phyloP scores from a whole-genome alignment of 1,140 invertebrate species.

The Popillia japonica region DNA sequence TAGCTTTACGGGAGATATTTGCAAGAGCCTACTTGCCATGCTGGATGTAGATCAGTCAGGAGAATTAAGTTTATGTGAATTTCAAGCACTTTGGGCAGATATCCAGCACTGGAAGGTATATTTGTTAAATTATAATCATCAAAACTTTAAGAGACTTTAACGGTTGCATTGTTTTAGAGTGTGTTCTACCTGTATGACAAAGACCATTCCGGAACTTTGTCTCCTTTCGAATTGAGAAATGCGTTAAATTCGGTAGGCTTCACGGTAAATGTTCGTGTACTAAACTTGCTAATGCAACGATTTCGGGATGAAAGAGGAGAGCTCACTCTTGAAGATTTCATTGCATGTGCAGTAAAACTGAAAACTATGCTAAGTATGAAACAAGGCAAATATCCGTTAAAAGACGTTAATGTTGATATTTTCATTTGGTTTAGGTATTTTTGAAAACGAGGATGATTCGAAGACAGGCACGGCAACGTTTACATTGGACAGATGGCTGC shows the following conservation, averaged over 20 bases:
- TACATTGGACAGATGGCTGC: background rate
- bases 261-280: conserved; percentile 86
- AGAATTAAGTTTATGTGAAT: conserved; percentile 94
- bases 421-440: background rate
- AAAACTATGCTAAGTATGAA: conserved; percentile 89
- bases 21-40: conserved; percentile 96
- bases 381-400: background rate
- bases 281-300: conserved; percentile 88
- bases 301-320: conserved; percentile 85
- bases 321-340: conserved; percentile 93
- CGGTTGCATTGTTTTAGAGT: conserved; percentile 64
- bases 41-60: conserved; percentile 91
- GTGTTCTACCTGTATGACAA: conserved; percentile 89
- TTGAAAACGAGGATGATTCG: background rate
- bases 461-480: background rate
- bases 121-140: background rate
- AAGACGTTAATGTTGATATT: background rate
- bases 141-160: too few relatives aligned
- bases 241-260: conserved; percentile 92
- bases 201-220: conserved; percentile 82
- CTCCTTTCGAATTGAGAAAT: conserved; percentile 84
- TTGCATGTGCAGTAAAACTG: conserved; percentile 91
- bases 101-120: conserved; percentile 89
- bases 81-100: conserved; percentile 85
- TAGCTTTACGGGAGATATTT: conserved; percentile 92